These are phyloP conservation scores for Pyrrhosoma nymphula DNA, from an alignment of 2,888 invertebrate genomes.

Conservation along the genomic window DNA sequence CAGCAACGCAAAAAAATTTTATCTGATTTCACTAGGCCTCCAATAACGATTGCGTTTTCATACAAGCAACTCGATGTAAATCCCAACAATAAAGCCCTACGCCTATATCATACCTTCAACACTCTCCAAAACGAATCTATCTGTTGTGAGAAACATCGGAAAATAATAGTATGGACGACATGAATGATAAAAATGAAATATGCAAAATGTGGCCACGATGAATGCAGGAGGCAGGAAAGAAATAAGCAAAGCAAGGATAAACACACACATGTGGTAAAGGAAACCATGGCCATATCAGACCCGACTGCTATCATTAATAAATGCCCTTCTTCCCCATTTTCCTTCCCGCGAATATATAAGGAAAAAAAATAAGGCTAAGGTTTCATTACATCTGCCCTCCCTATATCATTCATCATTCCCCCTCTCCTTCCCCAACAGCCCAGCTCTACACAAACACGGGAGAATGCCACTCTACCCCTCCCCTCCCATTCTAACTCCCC, in stretches of 20 bases:
- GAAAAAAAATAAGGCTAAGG: slow-evolving; percentile 43
- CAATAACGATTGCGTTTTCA: no score
- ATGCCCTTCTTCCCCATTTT: slow-evolving; percentile 47
- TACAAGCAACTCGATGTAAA: no score
- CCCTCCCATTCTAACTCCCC: not conserved
- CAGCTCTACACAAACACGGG: slow-evolving; percentile 37
- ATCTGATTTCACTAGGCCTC: no score
- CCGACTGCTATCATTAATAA: slow-evolving; percentile 55
- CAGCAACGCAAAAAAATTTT: no score
- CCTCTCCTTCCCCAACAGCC: not conserved
- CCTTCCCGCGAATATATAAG: slow-evolving; percentile 15
- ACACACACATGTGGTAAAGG: not conserved
- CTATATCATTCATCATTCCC: slow-evolving; percentile 61
- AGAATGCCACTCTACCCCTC: slow-evolving; percentile 43
- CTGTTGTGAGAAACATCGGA: no score
- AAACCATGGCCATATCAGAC: slow-evolving; percentile 24
- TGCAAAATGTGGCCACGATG: not conserved
- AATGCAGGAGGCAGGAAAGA: not conserved
- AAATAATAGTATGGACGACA: no score
- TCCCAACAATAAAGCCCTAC: no score
- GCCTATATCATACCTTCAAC: no score
- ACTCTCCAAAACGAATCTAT: no score
- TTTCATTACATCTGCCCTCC: slow-evolving; percentile 62
- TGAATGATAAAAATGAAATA: not conserved
- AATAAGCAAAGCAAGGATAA: not conserved